A percentile compares a stretch with the other conserved stretches of the same genome.
These are phyloP conservation scores for Cosmia trapezina DNA, from an alignment of 2,888 invertebrate species.

Conservation along the genomic window DNA sequence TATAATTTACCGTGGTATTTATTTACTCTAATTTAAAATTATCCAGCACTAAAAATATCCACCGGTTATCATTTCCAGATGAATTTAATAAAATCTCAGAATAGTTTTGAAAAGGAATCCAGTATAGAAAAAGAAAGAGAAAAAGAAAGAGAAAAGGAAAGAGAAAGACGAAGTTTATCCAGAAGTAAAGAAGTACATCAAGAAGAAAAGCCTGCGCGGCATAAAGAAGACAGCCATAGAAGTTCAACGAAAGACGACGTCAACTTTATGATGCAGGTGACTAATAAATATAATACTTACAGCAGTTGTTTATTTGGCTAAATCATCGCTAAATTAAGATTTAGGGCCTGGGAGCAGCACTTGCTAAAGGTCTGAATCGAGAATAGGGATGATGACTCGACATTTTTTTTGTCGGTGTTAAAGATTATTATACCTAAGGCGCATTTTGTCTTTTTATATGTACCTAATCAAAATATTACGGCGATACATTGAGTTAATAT, in stretches of 20 bases:
- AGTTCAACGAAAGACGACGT: constrained; percentile 84
- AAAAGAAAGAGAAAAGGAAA: constrained; percentile 73
- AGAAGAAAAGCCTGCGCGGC: constrained; percentile 79
- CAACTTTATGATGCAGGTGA: constrained; percentile 88
- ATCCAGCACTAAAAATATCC: constrained; percentile 33
- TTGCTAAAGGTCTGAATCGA: background rate
- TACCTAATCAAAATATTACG: too few species aligned
- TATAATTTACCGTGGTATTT: constrained; percentile 2
- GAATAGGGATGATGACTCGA: background rate
- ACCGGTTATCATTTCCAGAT: constrained; percentile 79
- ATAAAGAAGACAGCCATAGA: constrained; percentile 77
- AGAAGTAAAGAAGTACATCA: constrained; percentile 81
- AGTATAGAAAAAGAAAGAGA: constrained; percentile 87
- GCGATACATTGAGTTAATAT: too few species aligned
- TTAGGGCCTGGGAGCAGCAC: background rate
- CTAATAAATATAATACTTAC: background rate
- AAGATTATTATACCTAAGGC: too few species aligned
- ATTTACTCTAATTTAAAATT: constrained; percentile 25
- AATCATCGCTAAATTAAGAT: background rate
- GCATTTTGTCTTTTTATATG: too few species aligned
- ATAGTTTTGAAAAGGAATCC: constrained; percentile 89
- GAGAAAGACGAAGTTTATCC: constrained; percentile 78
- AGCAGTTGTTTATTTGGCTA: background rate
- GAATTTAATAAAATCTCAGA: constrained; percentile 89
- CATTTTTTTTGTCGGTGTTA: too few species aligned